Percentiles rank a stretch among this genome's conserved stretches.
phyloP scores from a whole-genome alignment of 2,797 vertebrate species.

The Gouania willdenowi region DNA sequence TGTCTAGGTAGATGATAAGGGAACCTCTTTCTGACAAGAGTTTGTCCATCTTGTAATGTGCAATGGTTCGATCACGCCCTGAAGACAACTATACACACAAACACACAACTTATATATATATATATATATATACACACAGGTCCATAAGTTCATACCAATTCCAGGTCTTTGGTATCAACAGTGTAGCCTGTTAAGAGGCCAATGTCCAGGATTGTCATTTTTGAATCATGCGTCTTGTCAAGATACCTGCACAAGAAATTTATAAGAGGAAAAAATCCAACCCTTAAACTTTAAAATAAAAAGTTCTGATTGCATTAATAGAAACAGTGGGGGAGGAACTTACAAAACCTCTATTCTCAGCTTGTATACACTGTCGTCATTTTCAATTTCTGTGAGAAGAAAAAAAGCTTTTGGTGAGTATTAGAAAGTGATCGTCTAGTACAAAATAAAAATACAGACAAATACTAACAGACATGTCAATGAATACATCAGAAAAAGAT shows the following conservation, averaged over 20 bases:
- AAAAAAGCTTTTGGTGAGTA: background rate
- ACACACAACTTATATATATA: no score
- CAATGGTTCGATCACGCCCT: constrained; percentile 68
- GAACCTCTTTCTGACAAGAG: constrained; percentile 64
- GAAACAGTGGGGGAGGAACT: constrained; percentile 10
- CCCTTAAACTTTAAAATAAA: no score
- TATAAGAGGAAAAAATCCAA: no score
- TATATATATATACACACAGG: background rate
- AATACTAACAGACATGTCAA: no score
- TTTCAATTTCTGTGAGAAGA: constrained; percentile 3
- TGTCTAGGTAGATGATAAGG: constrained; percentile 79
- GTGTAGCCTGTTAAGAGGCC: constrained; percentile 82
- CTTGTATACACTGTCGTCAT: constrained; percentile 25
- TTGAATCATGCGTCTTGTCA: constrained; percentile 43
- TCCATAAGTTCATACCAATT: constrained; percentile 52
- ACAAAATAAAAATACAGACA: no score
- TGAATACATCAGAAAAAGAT: background rate
- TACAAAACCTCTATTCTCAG: constrained; percentile 38
- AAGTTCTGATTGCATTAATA: no score
- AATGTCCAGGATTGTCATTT: constrained; percentile 80
- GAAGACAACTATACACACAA: constrained; percentile 56
- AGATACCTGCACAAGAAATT: constrained; percentile 50
- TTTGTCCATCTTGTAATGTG: constrained; percentile 67
- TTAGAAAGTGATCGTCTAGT: no score
- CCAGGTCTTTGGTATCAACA: constrained; percentile 71